A percentile compares a stretch with the other conserved stretches of the same genome.
These are phyloP conservation scores for Acrossocheilus wenchowensis DNA, from an alignment of 2,797 vertebrate genomes.

Conservation along the genomic window DNA sequence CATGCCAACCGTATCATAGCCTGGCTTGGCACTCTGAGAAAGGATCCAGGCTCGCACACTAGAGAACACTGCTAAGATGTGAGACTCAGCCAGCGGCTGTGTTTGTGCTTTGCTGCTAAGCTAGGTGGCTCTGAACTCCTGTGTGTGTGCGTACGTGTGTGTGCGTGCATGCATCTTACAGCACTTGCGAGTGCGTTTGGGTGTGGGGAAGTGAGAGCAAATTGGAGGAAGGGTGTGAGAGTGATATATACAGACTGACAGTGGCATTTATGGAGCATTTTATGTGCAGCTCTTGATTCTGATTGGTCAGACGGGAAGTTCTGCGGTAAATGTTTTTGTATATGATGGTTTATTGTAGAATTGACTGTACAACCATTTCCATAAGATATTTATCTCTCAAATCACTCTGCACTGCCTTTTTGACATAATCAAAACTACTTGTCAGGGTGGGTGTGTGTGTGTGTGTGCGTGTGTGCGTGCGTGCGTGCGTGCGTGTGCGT, in stretches of 20 bases:
- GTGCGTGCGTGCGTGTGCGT: neutral
- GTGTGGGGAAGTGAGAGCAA: slow-evolving; percentile 18
- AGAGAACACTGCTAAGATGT: slow-evolving; percentile 41
- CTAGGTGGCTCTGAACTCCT: slow-evolving; percentile 20
- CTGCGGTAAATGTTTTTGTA: neutral
- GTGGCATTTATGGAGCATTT: slow-evolving; percentile 9
- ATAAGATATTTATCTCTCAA: neutral
- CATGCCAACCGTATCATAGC: slow-evolving; percentile 48
- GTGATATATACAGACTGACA: slow-evolving; percentile 25
- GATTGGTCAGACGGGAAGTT: neutral
- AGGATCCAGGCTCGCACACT: slow-evolving; percentile 26
- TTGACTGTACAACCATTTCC: neutral
- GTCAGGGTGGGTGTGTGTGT: neutral
- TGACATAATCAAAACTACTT: neutral
- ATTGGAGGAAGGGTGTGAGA: slow-evolving; percentile 4
- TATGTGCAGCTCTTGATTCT: neutral
- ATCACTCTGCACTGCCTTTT: neutral
- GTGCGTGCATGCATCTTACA: neutral
- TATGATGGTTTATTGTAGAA: slow-evolving; percentile 9
- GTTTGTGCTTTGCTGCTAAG: slow-evolving; percentile 43
- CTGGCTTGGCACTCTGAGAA: slow-evolving; percentile 27
- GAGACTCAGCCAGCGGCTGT: slow-evolving; percentile 28
- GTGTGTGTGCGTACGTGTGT: neutral
- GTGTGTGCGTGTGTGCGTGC: neutral
- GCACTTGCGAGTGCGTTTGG: neutral